Evolutionary conservation across 2,113 vertebrate species (phyloP).

Genomic region (Cichladusa arquata): DNA sequence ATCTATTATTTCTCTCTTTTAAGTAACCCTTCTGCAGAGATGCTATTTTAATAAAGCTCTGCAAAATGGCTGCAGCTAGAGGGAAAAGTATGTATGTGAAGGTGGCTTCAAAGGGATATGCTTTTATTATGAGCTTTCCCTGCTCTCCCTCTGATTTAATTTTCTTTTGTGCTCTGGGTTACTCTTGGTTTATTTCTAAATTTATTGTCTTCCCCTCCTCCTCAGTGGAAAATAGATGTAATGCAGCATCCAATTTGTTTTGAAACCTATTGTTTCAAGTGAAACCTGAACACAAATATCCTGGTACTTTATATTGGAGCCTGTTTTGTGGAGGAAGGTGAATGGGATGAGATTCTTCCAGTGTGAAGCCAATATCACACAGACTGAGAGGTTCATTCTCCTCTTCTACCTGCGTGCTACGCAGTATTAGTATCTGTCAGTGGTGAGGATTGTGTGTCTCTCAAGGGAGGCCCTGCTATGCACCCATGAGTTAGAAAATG

Average conservation of each 20-base stretch:
- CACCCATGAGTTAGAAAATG: not conserved
- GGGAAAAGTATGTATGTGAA: not conserved
- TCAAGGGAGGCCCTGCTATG: not conserved
- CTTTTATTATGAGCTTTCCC: not conserved
- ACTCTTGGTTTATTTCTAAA: conserved; percentile 32
- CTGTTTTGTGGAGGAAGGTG: not conserved
- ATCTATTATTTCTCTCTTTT: not conserved
- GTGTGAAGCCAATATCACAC: not conserved
- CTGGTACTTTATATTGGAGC: not conserved
- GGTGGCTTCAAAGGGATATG: conserved; percentile 15
- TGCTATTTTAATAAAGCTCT: conserved; percentile 45
- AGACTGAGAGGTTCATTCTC: not conserved
- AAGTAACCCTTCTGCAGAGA: conserved; percentile 19
- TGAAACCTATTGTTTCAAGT: not conserved
- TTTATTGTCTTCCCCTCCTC: not conserved
- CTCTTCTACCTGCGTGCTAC: not conserved
- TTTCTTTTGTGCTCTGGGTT: conserved; percentile 16
- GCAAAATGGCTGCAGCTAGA: conserved; percentile 36
- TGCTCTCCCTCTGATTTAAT: conserved; percentile 8
- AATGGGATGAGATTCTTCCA: not conserved
- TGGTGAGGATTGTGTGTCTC: not conserved
- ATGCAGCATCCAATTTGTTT: conserved; percentile 33
- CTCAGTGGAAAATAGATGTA: conserved; percentile 4
- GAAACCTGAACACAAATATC: not conserved
- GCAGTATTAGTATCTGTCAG: not conserved